Evolutionary conservation across 2,113 vertebrate species (phyloP).

Genomic region (Myiagra hebetior): DNA sequence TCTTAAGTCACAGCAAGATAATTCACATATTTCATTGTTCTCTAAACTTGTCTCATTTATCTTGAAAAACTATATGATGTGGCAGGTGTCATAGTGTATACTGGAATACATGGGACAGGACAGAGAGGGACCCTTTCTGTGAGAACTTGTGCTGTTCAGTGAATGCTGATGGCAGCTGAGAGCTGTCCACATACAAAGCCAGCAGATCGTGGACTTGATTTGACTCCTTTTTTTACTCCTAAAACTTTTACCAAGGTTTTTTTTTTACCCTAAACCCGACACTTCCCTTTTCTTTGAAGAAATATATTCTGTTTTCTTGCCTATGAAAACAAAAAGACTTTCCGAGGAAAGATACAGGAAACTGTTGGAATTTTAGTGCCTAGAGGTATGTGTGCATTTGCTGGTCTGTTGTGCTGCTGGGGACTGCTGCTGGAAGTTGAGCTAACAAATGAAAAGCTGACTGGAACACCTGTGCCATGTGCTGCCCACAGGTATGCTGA

Average conservation of each 20-base stretch:
- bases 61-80: not conserved
- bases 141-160: not conserved
- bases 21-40: not conserved
- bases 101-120: not conserved
- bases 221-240: not conserved
- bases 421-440: not conserved
- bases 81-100: not conserved
- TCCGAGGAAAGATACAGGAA: not conserved
- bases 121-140: not conserved
- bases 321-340: not conserved
- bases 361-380: not conserved
- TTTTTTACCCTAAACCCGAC: not conserved
- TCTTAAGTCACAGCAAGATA: not conserved
- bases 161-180: not conserved
- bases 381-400: not conserved
- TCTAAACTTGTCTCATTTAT: not conserved
- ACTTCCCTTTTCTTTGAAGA: not conserved
- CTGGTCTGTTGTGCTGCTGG: not conserved
- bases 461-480: not conserved
- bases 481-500: not conserved
- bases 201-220: not conserved
- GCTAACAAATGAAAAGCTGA: not conserved
- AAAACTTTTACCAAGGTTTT: not conserved
- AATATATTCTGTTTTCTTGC: not conserved
- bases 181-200: not conserved